A percentile compares a stretch with the other conserved stretches of the same genome.
These are phyloP conservation scores for Callimorpha dominula DNA, from an alignment of 2,888 invertebrate species.

Conservation along the genomic window DNA sequence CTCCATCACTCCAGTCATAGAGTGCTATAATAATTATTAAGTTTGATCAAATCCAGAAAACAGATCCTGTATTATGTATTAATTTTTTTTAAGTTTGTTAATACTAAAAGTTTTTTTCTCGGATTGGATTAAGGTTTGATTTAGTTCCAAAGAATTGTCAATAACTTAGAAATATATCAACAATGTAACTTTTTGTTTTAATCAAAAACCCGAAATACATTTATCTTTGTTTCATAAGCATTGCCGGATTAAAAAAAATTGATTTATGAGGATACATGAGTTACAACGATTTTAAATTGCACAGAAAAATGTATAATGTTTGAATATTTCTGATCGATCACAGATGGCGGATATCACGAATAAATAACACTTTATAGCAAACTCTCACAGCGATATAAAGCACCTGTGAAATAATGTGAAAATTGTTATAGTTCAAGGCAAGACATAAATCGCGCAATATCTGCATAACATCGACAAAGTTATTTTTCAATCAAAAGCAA, in stretches of 20 bases:
- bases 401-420: slow-evolving; percentile 15
- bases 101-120: too few relatives aligned
- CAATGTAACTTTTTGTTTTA: too few relatives aligned
- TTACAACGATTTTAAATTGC: not conserved
- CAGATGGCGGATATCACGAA: slow-evolving; percentile 18
- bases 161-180: too few relatives aligned
- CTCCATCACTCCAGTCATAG: too few relatives aligned
- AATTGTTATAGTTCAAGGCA: slow-evolving; percentile 6
- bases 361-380: slow-evolving; percentile 13
- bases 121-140: too few relatives aligned
- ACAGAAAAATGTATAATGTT: slow-evolving; percentile 3
- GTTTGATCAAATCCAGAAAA: too few relatives aligned
- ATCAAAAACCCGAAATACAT: too few relatives aligned
- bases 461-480: not conserved
- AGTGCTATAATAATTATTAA: too few relatives aligned
- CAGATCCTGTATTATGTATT: too few relatives aligned
- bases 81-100: too few relatives aligned
- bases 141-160: too few relatives aligned
- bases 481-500: not conserved
- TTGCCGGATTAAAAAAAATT: not conserved
- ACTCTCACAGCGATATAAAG: not conserved
- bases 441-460: not conserved
- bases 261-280: not conserved
- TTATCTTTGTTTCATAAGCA: not conserved
- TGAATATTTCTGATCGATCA: slow-evolving; percentile 11